Percentiles rank a stretch among this genome's conserved stretches.
Conservation (phyloP, 2,797 vertebrate genomes). For the Scolopax bukidnonensis region DNA sequence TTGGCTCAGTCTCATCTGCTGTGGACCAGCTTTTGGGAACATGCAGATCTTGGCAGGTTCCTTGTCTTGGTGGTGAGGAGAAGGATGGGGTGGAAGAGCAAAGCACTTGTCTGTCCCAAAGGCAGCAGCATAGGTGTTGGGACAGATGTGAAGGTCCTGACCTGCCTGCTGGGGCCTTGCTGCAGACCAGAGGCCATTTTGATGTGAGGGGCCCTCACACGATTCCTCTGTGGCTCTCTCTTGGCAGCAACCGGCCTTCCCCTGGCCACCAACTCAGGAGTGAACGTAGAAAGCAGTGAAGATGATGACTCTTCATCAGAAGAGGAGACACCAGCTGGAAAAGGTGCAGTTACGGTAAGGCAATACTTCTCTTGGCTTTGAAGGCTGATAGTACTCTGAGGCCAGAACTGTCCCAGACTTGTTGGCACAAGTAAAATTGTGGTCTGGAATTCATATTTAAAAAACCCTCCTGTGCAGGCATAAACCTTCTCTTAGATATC, state of each 20-base stretch:
- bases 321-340: constrained; percentile 52
- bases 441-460: neutral
- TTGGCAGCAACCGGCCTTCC: constrained; percentile 15
- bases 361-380: neutral
- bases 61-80: neutral
- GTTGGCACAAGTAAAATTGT: neutral
- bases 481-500: neutral
- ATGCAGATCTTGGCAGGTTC: neutral
- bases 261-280: neutral
- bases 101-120: neutral
- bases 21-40: neutral
- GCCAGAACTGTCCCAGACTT: neutral
- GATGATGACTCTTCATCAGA: constrained; percentile 75
- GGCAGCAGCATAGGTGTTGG: neutral
- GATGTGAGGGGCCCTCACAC: neutral
- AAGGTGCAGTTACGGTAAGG: constrained; percentile 68
- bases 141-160: neutral
- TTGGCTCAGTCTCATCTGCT: neutral
- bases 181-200: neutral
- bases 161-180: neutral
- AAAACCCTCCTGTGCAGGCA: neutral
- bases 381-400: neutral
- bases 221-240: neutral
- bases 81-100: neutral
- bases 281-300: constrained; percentile 64